Evolutionary conservation across 2,113 vertebrate species (phyloP), one percentile per base, ranked within the genome.

Genomic region (Centropristis striata): DNA sequence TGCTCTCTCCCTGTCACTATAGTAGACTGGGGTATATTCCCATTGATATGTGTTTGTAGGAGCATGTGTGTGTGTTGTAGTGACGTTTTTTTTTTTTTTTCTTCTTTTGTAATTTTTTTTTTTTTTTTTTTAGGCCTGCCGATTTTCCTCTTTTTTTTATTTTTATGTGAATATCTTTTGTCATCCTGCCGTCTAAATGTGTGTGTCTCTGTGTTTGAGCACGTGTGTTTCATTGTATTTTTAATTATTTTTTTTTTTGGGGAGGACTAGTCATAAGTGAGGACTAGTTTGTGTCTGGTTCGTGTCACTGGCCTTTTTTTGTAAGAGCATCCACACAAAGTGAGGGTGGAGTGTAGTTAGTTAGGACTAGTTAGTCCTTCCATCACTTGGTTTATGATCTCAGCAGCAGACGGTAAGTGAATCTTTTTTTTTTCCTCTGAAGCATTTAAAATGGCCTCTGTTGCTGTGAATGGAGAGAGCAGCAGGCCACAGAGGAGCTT

Each of bases 391-490:
- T 51, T 67, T 53, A 66, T 75, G 66, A 71, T 57, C 49, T 77
- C 46, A 74, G 73, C 77, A 66, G 63, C 82, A 71, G 68, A 81
- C 72, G 92, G 93, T 94, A 92, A 91, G 92, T 92, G 71, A 64
- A 81, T 66, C 60, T 79, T 57, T 84, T 83, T 71, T 66, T 50
- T 50, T 64, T 12, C 13, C 13, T 58, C 32, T 83, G 42, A 68
- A 70, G 66, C 11, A 1, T 74, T 78, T 81, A 84, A 85, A 85
- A 85, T 74, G 78, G 87, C 68, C 58, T 21, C 79, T 73, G 67
- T 23, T 53, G 72, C 71, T 73, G 80, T 81, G 78, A 81, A 32
- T 53, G 63, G 20, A 75, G 51, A 28, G 39, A 82, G 71, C 63
- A 71, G 59, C 63, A 73, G 81, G 75, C 49, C 74, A 65, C 0